Percentiles rank a stretch among this genome's conserved stretches.
These are phyloP conservation scores for Neuroscelio doddi DNA, from an alignment of 2,888 invertebrate genomes.

Conservation along the genomic window DNA sequence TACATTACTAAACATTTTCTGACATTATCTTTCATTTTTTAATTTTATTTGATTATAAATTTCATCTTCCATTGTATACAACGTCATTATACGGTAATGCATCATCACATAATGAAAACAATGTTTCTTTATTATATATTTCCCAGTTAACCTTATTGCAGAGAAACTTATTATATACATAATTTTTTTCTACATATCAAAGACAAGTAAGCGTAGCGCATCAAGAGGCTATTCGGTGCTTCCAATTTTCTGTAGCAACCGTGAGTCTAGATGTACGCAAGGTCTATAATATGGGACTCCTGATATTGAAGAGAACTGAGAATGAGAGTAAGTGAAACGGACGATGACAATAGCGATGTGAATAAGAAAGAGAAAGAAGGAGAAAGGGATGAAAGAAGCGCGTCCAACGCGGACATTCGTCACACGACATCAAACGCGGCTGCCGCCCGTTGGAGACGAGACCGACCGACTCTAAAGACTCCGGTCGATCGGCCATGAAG, in stretches of 20 bases:
- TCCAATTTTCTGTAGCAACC: constrained; percentile 57
- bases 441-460: constrained; percentile 68
- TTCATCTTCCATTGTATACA: too few species aligned
- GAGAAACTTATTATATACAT: too few species aligned
- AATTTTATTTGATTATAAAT: too few species aligned
- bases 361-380: constrained; percentile 29
- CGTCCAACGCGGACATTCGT: constrained; percentile 71
- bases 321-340: constrained; percentile 37
- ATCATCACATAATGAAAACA: too few species aligned
- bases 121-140: too few species aligned
- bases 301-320: constrained; percentile 39
- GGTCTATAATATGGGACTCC: constrained; percentile 33
- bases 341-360: constrained; percentile 6
- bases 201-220: constrained; percentile 45
- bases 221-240: constrained; percentile 49
- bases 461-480: constrained; percentile 70
- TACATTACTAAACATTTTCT: too few species aligned
- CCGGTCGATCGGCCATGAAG: constrained; percentile 69
- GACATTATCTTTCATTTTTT: too few species aligned
- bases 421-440: constrained; percentile 71
- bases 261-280: constrained; percentile 28
- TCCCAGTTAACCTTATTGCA: too few species aligned
- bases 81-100: too few species aligned
- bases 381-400: constrained; percentile 61
- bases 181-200: constrained; percentile 27